These are phyloP conservation scores for Orientallactaga sibirica DNA, from an alignment of 2,797 vertebrate genomes.

Conservation along the genomic window DNA sequence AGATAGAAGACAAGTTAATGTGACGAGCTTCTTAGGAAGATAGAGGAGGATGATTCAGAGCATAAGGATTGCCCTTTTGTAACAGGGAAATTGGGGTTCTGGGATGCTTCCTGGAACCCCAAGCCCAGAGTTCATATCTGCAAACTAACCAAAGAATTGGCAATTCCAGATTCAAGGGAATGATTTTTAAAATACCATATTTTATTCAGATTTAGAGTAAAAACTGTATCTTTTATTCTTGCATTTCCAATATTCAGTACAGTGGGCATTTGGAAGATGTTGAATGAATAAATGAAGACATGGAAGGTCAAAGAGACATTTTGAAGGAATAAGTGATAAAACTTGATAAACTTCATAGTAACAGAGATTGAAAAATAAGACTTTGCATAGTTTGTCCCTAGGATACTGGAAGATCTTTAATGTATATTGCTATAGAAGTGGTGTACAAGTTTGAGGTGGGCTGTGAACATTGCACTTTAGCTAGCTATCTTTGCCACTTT, in stretches of 20 bases:
- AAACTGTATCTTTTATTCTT: not conserved
- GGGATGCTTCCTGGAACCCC: too few species aligned
- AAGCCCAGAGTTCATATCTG: too few species aligned
- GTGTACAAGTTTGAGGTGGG: not conserved
- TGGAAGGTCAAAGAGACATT: constrained; percentile 8
- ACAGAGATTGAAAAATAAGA: constrained; percentile 40
- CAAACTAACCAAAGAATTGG: too few species aligned
- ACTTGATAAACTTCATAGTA: constrained; percentile 11
- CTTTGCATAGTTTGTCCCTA: not conserved
- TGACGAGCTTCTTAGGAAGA: not conserved
- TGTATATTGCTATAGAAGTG: not conserved
- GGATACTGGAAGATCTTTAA: not conserved
- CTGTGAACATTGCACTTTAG: not conserved
- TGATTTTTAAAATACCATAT: too few species aligned
- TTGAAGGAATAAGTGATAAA: constrained; percentile 37
- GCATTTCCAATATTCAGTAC: not conserved
- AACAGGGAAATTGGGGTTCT: too few species aligned
- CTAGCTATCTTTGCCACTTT: not conserved
- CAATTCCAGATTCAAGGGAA: too few species aligned
- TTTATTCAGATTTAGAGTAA: not conserved
- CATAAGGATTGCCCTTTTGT: not conserved
- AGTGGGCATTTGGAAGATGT: not conserved
- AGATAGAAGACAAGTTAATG: not conserved
- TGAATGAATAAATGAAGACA: constrained; percentile 48
- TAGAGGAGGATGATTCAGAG: not conserved